Conservation (phyloP, 2,888 invertebrate genomes). For the Therioaphis trifolii region DNA sequence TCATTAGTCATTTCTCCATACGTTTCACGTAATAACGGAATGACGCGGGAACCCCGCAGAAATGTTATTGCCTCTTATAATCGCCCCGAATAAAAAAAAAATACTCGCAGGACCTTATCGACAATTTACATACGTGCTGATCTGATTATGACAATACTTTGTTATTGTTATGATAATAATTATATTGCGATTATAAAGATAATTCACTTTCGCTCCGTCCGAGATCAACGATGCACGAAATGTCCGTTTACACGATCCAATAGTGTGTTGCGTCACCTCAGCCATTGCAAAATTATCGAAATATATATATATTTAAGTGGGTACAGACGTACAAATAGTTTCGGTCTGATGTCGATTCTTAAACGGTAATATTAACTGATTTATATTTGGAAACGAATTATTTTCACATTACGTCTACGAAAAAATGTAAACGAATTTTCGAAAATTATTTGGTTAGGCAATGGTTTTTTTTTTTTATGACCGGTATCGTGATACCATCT, state of each 20-base stretch:
- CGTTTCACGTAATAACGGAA: neutral
- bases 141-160: neutral
- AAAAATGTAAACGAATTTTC: neutral
- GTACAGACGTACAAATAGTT: neutral
- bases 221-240: slow-evolving; percentile 48
- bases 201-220: slow-evolving; percentile 51
- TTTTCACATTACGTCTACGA: too few relatives aligned
- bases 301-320: too few relatives aligned
- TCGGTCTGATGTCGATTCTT: neutral
- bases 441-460: neutral
- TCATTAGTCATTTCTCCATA: neutral
- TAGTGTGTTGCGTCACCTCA: slow-evolving; percentile 17
- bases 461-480: slow-evolving; percentile 2
- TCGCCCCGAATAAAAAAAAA: neutral
- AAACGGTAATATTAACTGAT: neutral
- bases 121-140: neutral
- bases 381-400: neutral
- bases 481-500: neutral
- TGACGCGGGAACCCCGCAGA: neutral
- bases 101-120: neutral
- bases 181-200: slow-evolving; percentile 7
- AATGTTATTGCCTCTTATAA: neutral
- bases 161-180: neutral
- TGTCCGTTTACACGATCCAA: slow-evolving; percentile 48
- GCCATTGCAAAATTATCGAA: slow-evolving; percentile 26